phyloP scores from a whole-genome alignment of 2,113 vertebrate genomes.

The Pteropus alecto region DNA sequence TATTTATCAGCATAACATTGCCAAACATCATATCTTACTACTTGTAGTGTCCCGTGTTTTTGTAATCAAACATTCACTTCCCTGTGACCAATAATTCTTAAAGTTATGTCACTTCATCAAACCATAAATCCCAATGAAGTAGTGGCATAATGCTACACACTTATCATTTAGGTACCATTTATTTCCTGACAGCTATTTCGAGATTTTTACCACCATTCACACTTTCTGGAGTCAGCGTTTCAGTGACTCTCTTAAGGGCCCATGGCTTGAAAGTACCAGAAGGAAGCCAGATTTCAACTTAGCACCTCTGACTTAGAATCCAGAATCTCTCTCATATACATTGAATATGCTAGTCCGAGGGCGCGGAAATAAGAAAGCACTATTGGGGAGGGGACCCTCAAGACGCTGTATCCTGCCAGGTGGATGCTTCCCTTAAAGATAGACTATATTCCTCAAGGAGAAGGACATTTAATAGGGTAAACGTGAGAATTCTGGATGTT shows the following conservation, averaged over 20 bases:
- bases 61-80: background rate
- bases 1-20: background rate
- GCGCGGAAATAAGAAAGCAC: background rate
- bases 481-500: background rate
- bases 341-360: background rate
- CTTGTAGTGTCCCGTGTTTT: background rate
- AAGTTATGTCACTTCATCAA: background rate
- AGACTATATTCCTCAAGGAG: background rate
- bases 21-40: background rate
- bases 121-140: background rate
- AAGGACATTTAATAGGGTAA: background rate
- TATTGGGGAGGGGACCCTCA: background rate
- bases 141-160: fast-evolving
- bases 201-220: background rate
- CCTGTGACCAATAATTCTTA: background rate
- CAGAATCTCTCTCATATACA: background rate
- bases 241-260: background rate
- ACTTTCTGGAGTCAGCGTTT: background rate
- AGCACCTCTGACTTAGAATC: background rate
- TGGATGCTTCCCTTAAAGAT: background rate
- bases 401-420: background rate
- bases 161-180: background rate
- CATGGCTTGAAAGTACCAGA: background rate
- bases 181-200: background rate
- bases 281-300: background rate